Evolutionary conservation across 2,888 invertebrate genomes (phyloP), one percentile per base, ranked within the genome.

Genomic region (Himalopsyche anomala): DNA sequence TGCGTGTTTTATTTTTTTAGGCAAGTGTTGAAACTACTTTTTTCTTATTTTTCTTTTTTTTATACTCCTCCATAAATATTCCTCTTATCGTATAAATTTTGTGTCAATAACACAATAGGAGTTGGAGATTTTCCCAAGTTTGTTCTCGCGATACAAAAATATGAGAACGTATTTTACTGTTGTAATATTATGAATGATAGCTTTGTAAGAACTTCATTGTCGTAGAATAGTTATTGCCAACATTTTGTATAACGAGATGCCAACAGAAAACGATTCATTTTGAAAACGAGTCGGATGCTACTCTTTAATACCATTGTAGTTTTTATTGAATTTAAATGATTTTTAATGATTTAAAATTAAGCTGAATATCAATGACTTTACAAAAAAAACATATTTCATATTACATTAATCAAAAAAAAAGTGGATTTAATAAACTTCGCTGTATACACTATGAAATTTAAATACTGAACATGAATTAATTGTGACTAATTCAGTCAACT

Each of bases 161-260:
- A 38, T 36, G 74, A 74, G 74, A 74, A 38, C 74, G 74, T 74
- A 74, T 74, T 74, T 74, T 74, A 74, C 74, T 74, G 74, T 74
- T 74, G 74, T 74, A 38, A 74, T 74, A 36, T 74, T 74, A 74
- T 74, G 74, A 74, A 74, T 74, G 74, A 74, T 74, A 38, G 74
- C 74, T 74, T 74, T 74, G 74, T 74, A 74, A 74, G 74, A 74
- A 74, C 74, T 74, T 74, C 74, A 74, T 74, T 74, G 74, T 74
- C 74, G 36, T 74, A 74, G 38, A 74, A 74, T 36, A 74, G 74
- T 74, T 74, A 74, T 74, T 74, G 74, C 15, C 74, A 74, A 74
- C 74, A 74, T 74, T 74, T 74, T 36, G 28, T 74, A 5, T 36
- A 11, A 5, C 38, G 2, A 28, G 19, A 36, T 51, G 12, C 51